Evolutionary conservation across 2,888 invertebrate species (phyloP).

Genomic region (Amblyteles armatorius): DNA sequence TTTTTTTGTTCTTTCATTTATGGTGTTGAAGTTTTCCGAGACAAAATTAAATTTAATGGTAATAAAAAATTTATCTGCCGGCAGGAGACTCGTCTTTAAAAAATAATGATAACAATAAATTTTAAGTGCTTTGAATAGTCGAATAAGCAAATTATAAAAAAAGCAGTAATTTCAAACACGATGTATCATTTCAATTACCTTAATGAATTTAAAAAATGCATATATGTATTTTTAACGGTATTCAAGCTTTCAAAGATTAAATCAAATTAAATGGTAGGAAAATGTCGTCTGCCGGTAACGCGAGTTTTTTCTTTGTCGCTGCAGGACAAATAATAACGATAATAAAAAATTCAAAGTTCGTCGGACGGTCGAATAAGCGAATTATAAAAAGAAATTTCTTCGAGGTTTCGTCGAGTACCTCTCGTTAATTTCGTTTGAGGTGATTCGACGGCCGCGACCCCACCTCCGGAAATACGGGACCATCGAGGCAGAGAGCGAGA

Average conservation of each 20-base stretch:
- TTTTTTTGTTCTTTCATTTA: background rate
- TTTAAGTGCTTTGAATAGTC: no score
- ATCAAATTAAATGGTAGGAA: background rate
- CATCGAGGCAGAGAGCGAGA: constrained; percentile 39
- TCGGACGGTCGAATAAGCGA: constrained; percentile 2
- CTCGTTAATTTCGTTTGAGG: constrained; percentile 50
- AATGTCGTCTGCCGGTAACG: background rate
- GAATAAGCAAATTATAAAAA: no score
- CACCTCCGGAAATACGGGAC: constrained; percentile 33
- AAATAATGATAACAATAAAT: no score
- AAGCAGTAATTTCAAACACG: background rate
- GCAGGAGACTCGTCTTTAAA: background rate
- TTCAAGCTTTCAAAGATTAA: background rate
- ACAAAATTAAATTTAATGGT: no score
- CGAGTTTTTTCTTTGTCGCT: background rate
- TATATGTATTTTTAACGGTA: background rate
- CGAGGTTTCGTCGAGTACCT: constrained; percentile 15
- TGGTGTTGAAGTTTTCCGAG: background rate
- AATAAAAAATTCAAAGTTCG: constrained; percentile 37
- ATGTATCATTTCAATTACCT: background rate
- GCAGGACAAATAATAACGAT: constrained; percentile 3
- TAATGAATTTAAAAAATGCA: background rate
- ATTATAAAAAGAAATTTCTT: constrained; percentile 6
- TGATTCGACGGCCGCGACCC: constrained; percentile 5
- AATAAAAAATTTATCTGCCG: background rate